Percentiles rank a stretch among this genome's conserved stretches.
Evolutionary conservation across 2,888 invertebrate species (phyloP).

Genomic region (Eumacrocentrus americanus): DNA sequence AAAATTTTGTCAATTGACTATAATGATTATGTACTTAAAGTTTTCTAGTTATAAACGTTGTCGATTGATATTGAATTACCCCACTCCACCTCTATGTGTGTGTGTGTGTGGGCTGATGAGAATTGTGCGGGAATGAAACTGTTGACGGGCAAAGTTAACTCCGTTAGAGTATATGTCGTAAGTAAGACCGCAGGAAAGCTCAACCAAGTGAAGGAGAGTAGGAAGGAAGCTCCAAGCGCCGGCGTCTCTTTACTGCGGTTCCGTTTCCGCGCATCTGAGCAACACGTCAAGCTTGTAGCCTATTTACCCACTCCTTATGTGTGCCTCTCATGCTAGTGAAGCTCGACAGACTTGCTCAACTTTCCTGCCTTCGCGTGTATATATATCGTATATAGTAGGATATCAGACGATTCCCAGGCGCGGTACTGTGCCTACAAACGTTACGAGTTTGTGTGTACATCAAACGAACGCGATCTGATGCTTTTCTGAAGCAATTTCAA

Average conservation of each 20-base stretch:
- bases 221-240: constrained; percentile 4
- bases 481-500: constrained; percentile 2
- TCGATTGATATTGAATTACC: constrained; percentile 24
- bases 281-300: constrained; percentile 16
- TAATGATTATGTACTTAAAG: too few species aligned
- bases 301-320: constrained; percentile 5
- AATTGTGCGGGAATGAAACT: constrained; percentile 15
- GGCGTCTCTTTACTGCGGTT: constrained; percentile 21
- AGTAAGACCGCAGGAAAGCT: constrained; percentile 15
- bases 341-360: constrained; percentile 16
- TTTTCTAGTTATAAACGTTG: too few species aligned
- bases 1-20: too few species aligned
- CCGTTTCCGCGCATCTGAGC: constrained; percentile 17
- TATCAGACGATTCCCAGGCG: background rate
- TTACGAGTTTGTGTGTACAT: constrained; percentile 5
- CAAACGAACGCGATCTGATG: background rate
- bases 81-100: too few species aligned
- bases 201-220: constrained; percentile 13
- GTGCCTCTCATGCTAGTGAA: background rate
- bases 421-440: constrained; percentile 8
- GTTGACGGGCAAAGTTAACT: constrained; percentile 14
- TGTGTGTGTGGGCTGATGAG: background rate
- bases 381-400: constrained; percentile 5
- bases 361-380: background rate
- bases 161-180: background rate